phyloP scores from a whole-genome alignment of 1,140 invertebrate genomes.

The Drosophila triauraria region DNA sequence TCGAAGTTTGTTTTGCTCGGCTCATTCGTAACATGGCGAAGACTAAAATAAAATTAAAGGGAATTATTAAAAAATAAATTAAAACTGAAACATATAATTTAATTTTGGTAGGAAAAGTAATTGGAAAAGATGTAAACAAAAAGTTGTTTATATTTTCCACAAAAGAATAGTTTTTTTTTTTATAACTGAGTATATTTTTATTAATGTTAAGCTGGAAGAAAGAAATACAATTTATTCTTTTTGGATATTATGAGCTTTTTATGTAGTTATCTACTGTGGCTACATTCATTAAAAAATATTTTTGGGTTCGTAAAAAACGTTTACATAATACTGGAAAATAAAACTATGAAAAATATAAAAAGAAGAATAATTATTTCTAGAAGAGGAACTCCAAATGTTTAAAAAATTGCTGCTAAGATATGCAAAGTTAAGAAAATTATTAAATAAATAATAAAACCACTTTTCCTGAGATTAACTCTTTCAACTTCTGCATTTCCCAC shows the following conservation, averaged over 20 bases:
- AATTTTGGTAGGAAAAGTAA: not conserved
- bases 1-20: conserved; percentile 72
- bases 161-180: no score
- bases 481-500: not conserved
- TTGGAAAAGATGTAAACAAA: no score
- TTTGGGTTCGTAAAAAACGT: no score
- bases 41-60: not conserved
- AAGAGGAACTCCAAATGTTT: no score
- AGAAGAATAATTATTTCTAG: not conserved
- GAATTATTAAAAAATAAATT: not conserved
- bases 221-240: no score
- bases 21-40: conserved; percentile 66
- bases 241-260: no score
- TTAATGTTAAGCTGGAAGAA: no score
- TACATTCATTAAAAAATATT: no score
- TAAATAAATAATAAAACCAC: not conserved
- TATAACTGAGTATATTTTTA: no score
- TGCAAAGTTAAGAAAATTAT: not conserved
- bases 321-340: not conserved
- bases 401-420: not conserved
- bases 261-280: no score
- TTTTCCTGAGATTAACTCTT: not conserved
- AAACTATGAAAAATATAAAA: not conserved
- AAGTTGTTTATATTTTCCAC: no score
- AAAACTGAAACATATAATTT: not conserved